phyloP scores from a whole-genome alignment of 1,140 invertebrate species.

The Pentalonia nigronervosa region DNA sequence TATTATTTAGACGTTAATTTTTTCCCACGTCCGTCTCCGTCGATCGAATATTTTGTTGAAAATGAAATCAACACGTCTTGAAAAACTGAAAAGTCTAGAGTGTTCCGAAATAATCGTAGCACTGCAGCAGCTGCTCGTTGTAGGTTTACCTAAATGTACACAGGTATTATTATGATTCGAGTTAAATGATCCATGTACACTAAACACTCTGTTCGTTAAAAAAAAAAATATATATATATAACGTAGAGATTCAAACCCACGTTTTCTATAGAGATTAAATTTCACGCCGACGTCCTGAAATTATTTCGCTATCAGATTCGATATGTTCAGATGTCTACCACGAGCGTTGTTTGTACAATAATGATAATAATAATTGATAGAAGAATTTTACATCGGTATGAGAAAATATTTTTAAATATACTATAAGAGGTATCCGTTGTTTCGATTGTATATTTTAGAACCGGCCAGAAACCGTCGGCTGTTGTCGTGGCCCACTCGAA shows the following conservation, averaged over 20 bases:
- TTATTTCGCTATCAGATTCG: not conserved
- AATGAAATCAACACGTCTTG: not conserved
- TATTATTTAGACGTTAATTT: too few species aligned
- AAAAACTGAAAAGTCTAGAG: not conserved
- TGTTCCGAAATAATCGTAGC: not conserved
- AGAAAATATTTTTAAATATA: not conserved
- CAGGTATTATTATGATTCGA: not conserved
- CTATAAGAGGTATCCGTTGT: not conserved
- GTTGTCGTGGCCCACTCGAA: not conserved
- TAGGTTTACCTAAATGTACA: not conserved
- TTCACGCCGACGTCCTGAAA: not conserved
- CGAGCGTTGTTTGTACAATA: not conserved
- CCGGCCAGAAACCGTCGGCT: too few species aligned
- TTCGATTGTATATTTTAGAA: not conserved
- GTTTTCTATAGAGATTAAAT: conserved; percentile 17
- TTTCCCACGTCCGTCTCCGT: not conserved
- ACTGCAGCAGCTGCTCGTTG: not conserved
- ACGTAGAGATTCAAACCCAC: not conserved
- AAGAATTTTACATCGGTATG: not conserved
- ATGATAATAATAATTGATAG: not conserved
- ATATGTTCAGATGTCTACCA: not conserved
- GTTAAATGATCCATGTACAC: not conserved
- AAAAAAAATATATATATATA: not conserved
- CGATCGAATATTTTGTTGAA: not conserved
- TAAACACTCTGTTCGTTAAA: not conserved